A percentile compares a stretch with the other conserved stretches of the same genome.
These are phyloP conservation scores for Oxyura jamaicensis DNA, from an alignment of 2,113 vertebrate genomes.

Conservation along the genomic window DNA sequence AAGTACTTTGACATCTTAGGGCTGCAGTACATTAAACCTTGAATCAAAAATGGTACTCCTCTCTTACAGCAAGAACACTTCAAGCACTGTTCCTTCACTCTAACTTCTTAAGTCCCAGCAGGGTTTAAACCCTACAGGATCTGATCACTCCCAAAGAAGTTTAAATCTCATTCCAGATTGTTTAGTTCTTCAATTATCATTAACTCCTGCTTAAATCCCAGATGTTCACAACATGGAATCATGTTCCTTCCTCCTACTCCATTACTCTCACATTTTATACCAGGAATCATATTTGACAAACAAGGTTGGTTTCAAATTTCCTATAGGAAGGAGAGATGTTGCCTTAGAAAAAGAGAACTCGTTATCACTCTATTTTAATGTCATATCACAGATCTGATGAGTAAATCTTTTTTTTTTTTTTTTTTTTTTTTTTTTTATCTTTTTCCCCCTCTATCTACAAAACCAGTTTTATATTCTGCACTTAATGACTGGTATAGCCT, in stretches of 20 bases:
- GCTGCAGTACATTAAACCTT: not conserved
- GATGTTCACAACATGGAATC: not conserved
- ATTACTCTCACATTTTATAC: not conserved
- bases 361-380: not conserved
- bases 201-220: not conserved
- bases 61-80: not conserved
- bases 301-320: not conserved
- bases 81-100: not conserved
- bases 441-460: too few relatives aligned
- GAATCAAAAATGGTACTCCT: not conserved
- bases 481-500: not conserved
- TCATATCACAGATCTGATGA: not conserved
- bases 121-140: not conserved
- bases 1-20: not conserved
- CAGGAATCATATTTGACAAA: not conserved
- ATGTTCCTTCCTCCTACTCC: not conserved
- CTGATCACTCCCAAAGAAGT: not conserved
- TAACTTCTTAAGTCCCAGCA: not conserved
- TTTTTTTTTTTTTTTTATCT: too few relatives aligned
- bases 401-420: not conserved
- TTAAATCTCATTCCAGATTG: not conserved
- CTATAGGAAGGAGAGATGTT: not conserved
- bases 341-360: not conserved
- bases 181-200: not conserved
- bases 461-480: not conserved